Evolutionary conservation across 2,797 vertebrate genomes (phyloP), one percentile per base, ranked within the genome.

Genomic region (Squalus acanthias): DNA sequence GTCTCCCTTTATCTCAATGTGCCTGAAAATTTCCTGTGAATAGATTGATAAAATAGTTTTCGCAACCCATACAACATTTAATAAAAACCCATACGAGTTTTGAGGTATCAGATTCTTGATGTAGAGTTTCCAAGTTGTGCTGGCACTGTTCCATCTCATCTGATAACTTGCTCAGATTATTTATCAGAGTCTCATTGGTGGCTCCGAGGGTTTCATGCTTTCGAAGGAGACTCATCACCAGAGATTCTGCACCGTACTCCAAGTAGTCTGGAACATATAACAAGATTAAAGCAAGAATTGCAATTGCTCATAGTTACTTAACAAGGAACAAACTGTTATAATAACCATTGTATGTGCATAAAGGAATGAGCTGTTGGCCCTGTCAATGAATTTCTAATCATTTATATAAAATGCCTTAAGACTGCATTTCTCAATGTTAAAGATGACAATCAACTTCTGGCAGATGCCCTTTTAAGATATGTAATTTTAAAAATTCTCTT

Each of bases 191-290:
- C 97, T 97, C 97, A 50, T 98, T 97, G 97, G 97, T 98, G 76
- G 97, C 2, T 96, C 97, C 97, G 96, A 98, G 97, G 4, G 97
- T 98, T 96, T 98, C 96, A 0, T 98, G 97, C 69, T 98, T 98
- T 65, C 97, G 97, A 88, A 98, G 98, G 96, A 98, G 97, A 89
- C 98, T 97, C 97, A 97, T 97, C 29, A 98, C 97, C 91, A 97
- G 95, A 7, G 97, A 97, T 24, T 98, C 98, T 20, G 97, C 97
- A 2, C 97, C 67, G 0, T 97, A 96, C 72, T 98, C 97, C 96
- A 97, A 97, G 96, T 98, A 97, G 96, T 97, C 96, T 79, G 94
- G 96, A 97, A 33, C 96, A 39, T 96, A 29, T 6, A 39, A 67
- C 88, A 95, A 95, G 50, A 72, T 76, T 17, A 60, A 72, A 72